Evolutionary conservation across 1,140 invertebrate species (phyloP), one percentile per base, ranked within the genome.

Genomic region (Drosophila tropicalis): DNA sequence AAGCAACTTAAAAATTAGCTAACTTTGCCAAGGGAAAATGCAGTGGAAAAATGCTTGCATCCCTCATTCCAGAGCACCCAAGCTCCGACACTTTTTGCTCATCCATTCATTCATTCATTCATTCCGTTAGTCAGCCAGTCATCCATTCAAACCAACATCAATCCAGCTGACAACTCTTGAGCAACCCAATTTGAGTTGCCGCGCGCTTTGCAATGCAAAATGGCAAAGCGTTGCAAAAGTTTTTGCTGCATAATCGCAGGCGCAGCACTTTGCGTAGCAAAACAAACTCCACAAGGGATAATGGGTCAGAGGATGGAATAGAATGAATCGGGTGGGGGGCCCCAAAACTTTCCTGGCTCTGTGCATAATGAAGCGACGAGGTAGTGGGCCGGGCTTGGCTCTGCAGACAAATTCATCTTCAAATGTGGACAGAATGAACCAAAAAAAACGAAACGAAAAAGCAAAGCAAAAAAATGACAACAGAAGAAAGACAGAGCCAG

Each of bases 171-270:
- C 75, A 76, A 64, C 65, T 72, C 62, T 68, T 61, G 65, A 78
- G 76, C 56, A 84, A 80, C 84, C 84, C 84, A 87, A 87, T 87
- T 87, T 87, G 76, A 82, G 83, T 87, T 84, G 67, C 72, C 64
- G 34, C 70, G 70, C 80, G 84, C 76, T 87, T 87, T 87, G 85
- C 84, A 87, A 78, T 87, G 80, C 85, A 87, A 87, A 87, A 87
- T 78, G 76, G 67, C 76, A 72, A 32, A 34, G 58, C 69, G 71
- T 39, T 83, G 55, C 67, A 47, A 87, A 87, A 87, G 58, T 87
- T 87, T 87, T 89, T 84, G 73, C 79, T 87, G 84, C 84, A 89
- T 87, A 87, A 89, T 87, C 84, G 84, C 84, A 84, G 83, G 84
- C 84, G 76, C 84, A 87, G 79, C 83, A 81, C 72, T 87, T 83